Percentiles rank a stretch among this genome's conserved stretches.
These are phyloP conservation scores for Chouioia cunea DNA, from an alignment of 2,888 invertebrate species.

Conservation along the genomic window DNA sequence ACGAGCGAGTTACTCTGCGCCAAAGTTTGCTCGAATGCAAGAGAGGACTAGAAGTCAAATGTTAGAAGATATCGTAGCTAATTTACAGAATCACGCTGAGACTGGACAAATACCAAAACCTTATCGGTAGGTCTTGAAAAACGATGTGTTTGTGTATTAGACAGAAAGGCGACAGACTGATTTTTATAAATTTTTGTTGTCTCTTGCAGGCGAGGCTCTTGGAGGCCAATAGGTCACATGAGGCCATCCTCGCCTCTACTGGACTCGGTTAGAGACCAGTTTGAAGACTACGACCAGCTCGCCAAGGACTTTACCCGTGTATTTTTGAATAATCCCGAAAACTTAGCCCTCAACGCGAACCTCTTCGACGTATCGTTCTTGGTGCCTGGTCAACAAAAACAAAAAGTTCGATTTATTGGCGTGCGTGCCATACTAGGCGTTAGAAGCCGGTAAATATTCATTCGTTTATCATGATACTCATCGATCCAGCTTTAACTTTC, in stretches of 20 bases:
- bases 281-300: constrained; percentile 93
- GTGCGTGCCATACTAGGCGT: constrained; percentile 93
- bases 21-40: constrained; percentile 95
- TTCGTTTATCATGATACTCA: no score
- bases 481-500: no score
- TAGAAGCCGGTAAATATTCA: constrained; percentile 78
- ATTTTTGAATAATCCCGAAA: constrained; percentile 87
- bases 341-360: constrained; percentile 82
- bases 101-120: constrained; percentile 97
- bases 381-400: constrained; percentile 88
- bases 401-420: constrained; percentile 90
- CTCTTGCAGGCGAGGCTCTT: constrained; percentile 77
- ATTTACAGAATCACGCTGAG: constrained; percentile 93
- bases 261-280: constrained; percentile 93
- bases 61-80: constrained; percentile 94
- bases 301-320: constrained; percentile 93
- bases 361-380: constrained; percentile 92
- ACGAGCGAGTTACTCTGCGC: constrained; percentile 92
- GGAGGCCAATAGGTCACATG: constrained; percentile 96
- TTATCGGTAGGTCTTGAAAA: constrained; percentile 72
- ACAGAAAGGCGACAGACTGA: not conserved
- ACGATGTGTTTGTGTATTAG: constrained; percentile 66
- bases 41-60: constrained; percentile 93
- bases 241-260: constrained; percentile 91
- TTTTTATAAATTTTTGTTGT: constrained; percentile 23